phyloP scores from a whole-genome alignment of 2,113 vertebrate genomes.

The Onychorhynchus coronatus region DNA sequence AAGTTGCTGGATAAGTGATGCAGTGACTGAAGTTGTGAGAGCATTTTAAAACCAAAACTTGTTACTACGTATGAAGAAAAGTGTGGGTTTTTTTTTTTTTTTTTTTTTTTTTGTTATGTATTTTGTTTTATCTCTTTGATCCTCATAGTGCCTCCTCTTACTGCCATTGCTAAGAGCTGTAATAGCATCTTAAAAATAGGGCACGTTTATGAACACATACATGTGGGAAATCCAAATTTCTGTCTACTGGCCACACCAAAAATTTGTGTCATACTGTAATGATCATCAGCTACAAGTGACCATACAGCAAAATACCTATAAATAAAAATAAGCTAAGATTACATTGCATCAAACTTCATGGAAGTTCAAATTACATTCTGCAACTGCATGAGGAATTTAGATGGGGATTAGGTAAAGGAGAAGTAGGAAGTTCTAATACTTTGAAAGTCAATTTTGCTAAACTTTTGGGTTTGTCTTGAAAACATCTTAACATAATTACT shows the following conservation, averaged over 20 bases:
- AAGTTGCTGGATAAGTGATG: neutral
- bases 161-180: neutral
- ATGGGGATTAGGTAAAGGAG: neutral
- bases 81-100: accelerated
- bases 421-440: neutral
- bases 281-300: neutral
- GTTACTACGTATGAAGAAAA: neutral
- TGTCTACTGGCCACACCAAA: neutral
- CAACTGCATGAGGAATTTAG: neutral
- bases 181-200: neutral
- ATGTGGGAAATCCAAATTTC: neutral
- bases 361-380: neutral
- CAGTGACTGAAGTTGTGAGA: neutral
- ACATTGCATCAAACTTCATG: neutral
- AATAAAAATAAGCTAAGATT: neutral
- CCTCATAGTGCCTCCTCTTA: neutral
- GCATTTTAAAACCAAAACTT: neutral
- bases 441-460: neutral
- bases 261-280: neutral
- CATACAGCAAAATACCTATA: neutral
- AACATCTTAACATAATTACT: neutral
- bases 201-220: neutral
- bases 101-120: accelerated
- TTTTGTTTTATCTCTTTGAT: neutral
- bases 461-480: neutral